A percentile compares a stretch with the other conserved stretches of the same genome.
Evolutionary conservation across 2,888 invertebrate genomes (phyloP).

Genomic region (Leptinotarsa tumamoca): DNA sequence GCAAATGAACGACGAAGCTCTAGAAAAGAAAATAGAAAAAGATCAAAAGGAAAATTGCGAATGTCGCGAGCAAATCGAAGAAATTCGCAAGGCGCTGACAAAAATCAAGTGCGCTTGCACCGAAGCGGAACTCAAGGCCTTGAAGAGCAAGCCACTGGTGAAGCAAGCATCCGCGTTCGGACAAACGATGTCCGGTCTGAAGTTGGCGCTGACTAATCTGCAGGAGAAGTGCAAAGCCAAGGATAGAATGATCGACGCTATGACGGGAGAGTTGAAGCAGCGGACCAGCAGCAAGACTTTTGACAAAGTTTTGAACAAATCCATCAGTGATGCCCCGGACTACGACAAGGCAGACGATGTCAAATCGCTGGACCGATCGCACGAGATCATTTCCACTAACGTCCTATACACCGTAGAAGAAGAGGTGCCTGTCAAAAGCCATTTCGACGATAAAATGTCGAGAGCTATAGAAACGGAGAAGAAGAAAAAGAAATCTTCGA

Average conservation of each 20-base stretch:
- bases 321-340: slow-evolving; percentile 45
- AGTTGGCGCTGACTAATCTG: slow-evolving; percentile 57
- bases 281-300: slow-evolving; percentile 53
- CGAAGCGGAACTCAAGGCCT: slow-evolving; percentile 51
- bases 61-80: slow-evolving; percentile 53
- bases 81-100: slow-evolving; percentile 50
- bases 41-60: slow-evolving; percentile 49
- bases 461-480: slow-evolving; percentile 37
- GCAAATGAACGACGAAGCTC: slow-evolving; percentile 44
- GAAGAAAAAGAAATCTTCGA: slow-evolving; percentile 30
- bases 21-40: slow-evolving; percentile 45
- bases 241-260: slow-evolving; percentile 60
- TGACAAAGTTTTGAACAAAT: slow-evolving; percentile 45
- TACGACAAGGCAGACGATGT: slow-evolving; percentile 49
- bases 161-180: slow-evolving; percentile 54
- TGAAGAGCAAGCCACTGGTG: slow-evolving; percentile 47
- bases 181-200: slow-evolving; percentile 57
- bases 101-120: slow-evolving; percentile 54
- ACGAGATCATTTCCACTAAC: slow-evolving; percentile 32
- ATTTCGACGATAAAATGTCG: slow-evolving; percentile 35
- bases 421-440: slow-evolving; percentile 16
- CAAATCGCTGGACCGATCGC: slow-evolving; percentile 10
- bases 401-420: slow-evolving; percentile 36
- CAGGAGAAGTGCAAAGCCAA: slow-evolving; percentile 61
- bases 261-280: slow-evolving; percentile 58